A percentile compares a stretch with the other conserved stretches of the same genome.
These are phyloP conservation scores for Megalops atlanticus DNA, from an alignment of 2,113 vertebrate species.

Conservation along the genomic window DNA sequence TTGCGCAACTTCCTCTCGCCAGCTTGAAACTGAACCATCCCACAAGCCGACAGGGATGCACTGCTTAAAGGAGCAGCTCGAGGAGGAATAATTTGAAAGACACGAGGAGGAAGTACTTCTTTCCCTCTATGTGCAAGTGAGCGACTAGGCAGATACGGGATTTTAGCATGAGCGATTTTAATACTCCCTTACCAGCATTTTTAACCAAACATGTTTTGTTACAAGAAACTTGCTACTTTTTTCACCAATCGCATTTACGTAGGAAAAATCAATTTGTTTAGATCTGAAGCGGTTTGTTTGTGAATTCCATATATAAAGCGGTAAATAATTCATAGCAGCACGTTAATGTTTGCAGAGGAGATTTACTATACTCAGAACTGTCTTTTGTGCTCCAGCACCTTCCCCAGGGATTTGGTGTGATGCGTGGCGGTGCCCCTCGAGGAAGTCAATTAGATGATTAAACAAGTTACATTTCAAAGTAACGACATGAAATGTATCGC, in stretches of 20 bases:
- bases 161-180: background rate
- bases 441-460: background rate
- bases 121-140: background rate
- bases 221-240: no score
- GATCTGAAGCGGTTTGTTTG: no score
- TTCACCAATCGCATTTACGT: background rate
- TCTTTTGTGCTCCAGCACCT: background rate
- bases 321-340: background rate
- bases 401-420: background rate
- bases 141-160: background rate
- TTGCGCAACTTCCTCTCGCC: slow-evolving; percentile 85
- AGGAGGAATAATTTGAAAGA: slow-evolving; percentile 23
- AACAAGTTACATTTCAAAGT: background rate
- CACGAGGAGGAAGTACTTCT: background rate
- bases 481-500: background rate
- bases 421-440: background rate
- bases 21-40: slow-evolving; percentile 65
- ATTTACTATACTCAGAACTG: background rate
- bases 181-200: background rate
- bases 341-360: background rate
- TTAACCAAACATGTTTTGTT: no score
- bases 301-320: background rate
- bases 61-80: slow-evolving; percentile 81
- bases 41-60: slow-evolving; percentile 62
- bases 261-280: no score